These are phyloP conservation scores for Gorsachius magnificus DNA, from an alignment of 2,797 vertebrate species.

Conservation along the genomic window DNA sequence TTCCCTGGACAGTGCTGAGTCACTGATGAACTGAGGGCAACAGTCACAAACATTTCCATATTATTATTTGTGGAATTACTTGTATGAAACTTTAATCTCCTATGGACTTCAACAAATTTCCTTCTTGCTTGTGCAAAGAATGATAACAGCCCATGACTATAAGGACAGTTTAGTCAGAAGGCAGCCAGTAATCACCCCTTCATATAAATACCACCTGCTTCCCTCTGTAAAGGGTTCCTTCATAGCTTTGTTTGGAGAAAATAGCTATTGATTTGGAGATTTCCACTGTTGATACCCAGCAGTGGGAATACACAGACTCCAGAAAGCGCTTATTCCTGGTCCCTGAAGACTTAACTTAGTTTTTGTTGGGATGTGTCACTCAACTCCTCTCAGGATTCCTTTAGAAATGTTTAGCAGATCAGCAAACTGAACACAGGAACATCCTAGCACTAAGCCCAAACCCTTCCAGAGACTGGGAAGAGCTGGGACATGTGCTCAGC, in stretches of 20 bases:
- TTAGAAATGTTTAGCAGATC: neutral
- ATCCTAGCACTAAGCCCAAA: neutral
- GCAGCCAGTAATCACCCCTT: neutral
- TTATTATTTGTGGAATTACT: neutral
- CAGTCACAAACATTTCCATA: accelerated
- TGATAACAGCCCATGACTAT: neutral
- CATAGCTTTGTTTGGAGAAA: neutral
- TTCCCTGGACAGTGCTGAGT: neutral
- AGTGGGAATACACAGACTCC: neutral
- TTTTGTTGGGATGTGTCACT: neutral
- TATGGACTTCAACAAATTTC: neutral
- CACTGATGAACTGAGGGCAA: neutral
- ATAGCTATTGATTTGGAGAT: neutral
- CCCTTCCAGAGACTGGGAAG: neutral
- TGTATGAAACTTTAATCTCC: neutral
- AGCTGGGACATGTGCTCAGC: neutral
- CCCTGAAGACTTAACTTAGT: neutral
- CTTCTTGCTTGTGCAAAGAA: neutral
- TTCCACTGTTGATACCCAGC: neutral
- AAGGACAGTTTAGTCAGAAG: neutral
- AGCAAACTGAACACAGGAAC: neutral
- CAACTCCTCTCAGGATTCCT: neutral
- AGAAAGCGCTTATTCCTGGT: neutral
- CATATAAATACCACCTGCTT: neutral
- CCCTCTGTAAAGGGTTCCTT: neutral